Evolutionary conservation across 2,888 invertebrate genomes (phyloP).

Genomic region (Leptinotarsa haldemani): DNA sequence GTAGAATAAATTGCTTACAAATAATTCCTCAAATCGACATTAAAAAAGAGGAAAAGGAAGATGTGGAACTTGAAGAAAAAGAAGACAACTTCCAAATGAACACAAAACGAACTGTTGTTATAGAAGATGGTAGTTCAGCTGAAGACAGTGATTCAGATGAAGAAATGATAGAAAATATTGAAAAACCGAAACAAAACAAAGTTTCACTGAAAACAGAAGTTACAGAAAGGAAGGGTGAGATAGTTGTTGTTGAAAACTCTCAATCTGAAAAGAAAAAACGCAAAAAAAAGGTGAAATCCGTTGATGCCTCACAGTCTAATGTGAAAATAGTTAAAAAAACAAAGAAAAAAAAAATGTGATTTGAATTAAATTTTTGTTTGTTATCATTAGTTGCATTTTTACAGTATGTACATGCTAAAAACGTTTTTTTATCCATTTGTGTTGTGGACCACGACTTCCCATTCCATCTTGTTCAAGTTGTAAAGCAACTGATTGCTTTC

Average conservation of each 20-base stretch:
- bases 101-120: conserved; percentile 43
- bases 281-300: not conserved
- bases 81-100: conserved; percentile 37
- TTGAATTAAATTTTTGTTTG: conserved; percentile 24
- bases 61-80: conserved; percentile 57
- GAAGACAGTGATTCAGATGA: conserved; percentile 44
- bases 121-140: conserved; percentile 43
- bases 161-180: conserved; percentile 30
- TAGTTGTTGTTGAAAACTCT: conserved; percentile 2
- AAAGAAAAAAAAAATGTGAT: conserved; percentile 25
- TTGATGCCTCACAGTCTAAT: not conserved
- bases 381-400: not conserved
- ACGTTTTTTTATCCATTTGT: too few relatives aligned
- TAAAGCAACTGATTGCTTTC: too few relatives aligned
- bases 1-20: conserved; percentile 80
- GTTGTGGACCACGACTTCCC: too few relatives aligned
- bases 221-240: conserved; percentile 8
- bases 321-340: not conserved
- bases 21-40: conserved; percentile 66
- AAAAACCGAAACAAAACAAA: conserved; percentile 56
- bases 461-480: too few relatives aligned
- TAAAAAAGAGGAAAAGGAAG: conserved; percentile 52
- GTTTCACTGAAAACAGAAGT: conserved; percentile 61
- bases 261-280: conserved; percentile 20
- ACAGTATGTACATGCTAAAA: not conserved